A percentile compares a stretch with the other conserved stretches of the same genome.
Conservation (phyloP, 2,113 vertebrate species). For the Rhagologus leucostigma region DNA sequence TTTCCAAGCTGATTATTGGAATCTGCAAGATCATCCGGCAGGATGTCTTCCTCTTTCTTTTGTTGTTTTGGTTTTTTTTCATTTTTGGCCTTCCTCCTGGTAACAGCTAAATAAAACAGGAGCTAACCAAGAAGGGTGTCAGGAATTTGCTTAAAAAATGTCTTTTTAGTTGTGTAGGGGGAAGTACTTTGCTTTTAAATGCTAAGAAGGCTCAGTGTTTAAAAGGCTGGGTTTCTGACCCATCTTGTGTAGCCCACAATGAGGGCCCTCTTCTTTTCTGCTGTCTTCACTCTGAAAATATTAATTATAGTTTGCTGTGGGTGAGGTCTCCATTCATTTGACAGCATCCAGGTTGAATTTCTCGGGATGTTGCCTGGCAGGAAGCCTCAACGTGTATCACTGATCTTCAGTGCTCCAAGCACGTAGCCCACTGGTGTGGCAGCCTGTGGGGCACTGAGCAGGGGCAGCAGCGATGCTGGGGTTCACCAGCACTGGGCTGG, state of each 20-base stretch:
- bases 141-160: not conserved
- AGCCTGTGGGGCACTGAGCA: fast-evolving
- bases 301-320: not conserved
- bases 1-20: constrained; percentile 37
- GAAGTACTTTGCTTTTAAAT: not conserved
- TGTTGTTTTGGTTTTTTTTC: not conserved
- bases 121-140: not conserved
- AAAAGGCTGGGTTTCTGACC: not conserved
- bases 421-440: fast-evolving
- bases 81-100: not conserved
- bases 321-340: not conserved
- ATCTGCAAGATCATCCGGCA: constrained; percentile 32
- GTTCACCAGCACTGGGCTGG: fast-evolving
- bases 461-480: not conserved
- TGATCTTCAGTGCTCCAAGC: not conserved
- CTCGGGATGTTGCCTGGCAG: not conserved
- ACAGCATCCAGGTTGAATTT: not conserved
- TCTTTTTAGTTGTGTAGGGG: not conserved
- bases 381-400: not conserved
- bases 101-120: not conserved
- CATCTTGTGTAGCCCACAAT: not conserved
- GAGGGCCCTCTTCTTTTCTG: not conserved
- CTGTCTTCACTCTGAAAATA: not conserved
- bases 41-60: not conserved
- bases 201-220: not conserved